phyloP scores from a whole-genome alignment of 2,797 vertebrate genomes.

The Hybognathus amarus region DNA sequence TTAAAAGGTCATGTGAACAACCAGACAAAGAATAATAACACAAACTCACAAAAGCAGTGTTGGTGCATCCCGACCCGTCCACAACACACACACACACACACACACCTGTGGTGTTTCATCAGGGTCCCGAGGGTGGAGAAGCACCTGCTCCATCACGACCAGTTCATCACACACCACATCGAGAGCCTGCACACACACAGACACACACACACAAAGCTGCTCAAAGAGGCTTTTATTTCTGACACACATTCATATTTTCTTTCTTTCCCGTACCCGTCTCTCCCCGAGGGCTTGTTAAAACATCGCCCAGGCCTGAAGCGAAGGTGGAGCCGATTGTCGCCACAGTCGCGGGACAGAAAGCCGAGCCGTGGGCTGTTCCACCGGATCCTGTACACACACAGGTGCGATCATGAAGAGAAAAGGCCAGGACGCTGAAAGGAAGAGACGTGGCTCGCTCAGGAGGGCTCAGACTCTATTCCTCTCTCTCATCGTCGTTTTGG shows the following conservation, averaged over 20 bases:
- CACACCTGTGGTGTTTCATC: slow-evolving; percentile 63
- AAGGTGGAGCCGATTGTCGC: slow-evolving; percentile 51
- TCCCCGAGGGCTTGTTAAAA: slow-evolving; percentile 54
- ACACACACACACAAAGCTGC: neutral
- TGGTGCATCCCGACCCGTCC: neutral
- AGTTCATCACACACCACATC: slow-evolving; percentile 24
- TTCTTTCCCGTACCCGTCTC: slow-evolving; percentile 21
- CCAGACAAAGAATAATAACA: neutral
- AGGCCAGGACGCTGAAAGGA: slow-evolving; percentile 58
- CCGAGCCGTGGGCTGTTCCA: slow-evolving; percentile 54
- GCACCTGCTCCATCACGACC: slow-evolving; percentile 67
- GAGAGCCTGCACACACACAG: neutral
- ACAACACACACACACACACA: neutral
- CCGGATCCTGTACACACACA: slow-evolving; percentile 58
- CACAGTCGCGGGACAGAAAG: slow-evolving; percentile 58
- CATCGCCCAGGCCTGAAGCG: slow-evolving; percentile 58
- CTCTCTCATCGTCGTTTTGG: slow-evolving; percentile 65
- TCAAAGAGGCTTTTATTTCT: slow-evolving; percentile 22
- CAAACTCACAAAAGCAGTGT: neutral
- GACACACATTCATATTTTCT: slow-evolving; percentile 6
- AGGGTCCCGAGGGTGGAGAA: slow-evolving; percentile 50
- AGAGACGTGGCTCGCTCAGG: slow-evolving; percentile 57
- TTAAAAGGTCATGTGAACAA: neutral
- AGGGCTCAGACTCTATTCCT: slow-evolving; percentile 68
- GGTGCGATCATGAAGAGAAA: slow-evolving; percentile 68